Evolutionary conservation across 2,888 invertebrate species (phyloP).

Genomic region (Callinectes sapidus): DNA sequence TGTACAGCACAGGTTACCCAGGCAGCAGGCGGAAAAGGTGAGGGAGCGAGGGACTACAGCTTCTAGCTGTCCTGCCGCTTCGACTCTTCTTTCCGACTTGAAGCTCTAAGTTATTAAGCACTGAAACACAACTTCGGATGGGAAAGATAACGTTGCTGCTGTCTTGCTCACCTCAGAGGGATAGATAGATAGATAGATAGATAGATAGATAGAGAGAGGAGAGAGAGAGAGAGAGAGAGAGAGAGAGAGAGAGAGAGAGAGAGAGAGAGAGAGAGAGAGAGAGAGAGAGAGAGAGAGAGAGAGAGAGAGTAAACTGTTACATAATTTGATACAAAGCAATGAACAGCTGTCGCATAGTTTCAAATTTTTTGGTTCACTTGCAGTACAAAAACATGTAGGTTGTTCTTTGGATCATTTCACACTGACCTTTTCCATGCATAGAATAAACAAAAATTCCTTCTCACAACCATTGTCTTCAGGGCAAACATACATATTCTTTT

Average conservation of each 20-base stretch:
- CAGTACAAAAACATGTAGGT: not conserved
- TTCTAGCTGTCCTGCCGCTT: not conserved
- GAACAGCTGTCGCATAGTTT: not conserved
- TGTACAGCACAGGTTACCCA: not conserved
- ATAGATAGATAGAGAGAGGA: slow-evolving; percentile 14
- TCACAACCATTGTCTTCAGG: too few species aligned
- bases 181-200: not conserved
- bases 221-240: slow-evolving; percentile 37
- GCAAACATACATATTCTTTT: too few species aligned
- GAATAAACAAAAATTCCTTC: too few species aligned
- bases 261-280: slow-evolving; percentile 37
- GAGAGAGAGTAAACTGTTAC: not conserved
- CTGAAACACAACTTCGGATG: not conserved
- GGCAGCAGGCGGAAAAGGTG: not conserved
- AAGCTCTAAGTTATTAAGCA: not conserved
- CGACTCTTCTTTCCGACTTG: slow-evolving; percentile 6
- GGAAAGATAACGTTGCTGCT: not conserved
- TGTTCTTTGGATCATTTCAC: too few species aligned
- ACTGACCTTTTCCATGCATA: too few species aligned
- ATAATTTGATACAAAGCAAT: not conserved
- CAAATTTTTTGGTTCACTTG: not conserved
- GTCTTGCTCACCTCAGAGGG: not conserved
- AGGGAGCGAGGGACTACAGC: not conserved
- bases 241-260: slow-evolving; percentile 30
- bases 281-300: slow-evolving; percentile 37